These are phyloP conservation scores for Anisognathus igniventris DNA, from an alignment of 2,797 vertebrate genomes.

Conservation along the genomic window DNA sequence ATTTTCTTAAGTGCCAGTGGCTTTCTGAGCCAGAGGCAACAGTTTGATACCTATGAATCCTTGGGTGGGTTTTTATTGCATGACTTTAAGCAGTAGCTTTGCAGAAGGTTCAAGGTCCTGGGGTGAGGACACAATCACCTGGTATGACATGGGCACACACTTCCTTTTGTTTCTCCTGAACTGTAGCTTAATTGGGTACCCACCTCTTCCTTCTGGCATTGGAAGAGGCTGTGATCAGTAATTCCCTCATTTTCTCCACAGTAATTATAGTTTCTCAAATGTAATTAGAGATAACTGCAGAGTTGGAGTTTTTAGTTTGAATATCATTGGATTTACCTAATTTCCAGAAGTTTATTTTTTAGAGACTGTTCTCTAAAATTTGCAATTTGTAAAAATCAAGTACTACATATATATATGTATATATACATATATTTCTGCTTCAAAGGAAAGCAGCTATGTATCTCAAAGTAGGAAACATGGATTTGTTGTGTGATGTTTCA, in stretches of 20 bases:
- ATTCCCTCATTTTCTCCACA: neutral
- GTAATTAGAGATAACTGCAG: neutral
- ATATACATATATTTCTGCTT: neutral
- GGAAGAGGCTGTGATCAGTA: neutral
- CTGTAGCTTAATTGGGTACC: neutral
- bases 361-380: neutral
- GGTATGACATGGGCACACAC: fast-evolving
- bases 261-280: neutral
- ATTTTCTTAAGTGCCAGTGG: neutral
- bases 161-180: neutral
- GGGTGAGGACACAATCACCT: neutral
- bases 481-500: neutral
- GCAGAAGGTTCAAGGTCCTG: neutral
- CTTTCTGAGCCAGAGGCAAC: neutral
- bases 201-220: neutral
- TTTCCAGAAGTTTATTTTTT: neutral
- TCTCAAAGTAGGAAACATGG: neutral
- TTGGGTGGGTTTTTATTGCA: neutral
- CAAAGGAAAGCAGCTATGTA: neutral
- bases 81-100: neutral
- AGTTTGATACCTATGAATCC: neutral
- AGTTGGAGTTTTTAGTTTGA: neutral
- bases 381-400: neutral
- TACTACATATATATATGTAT: neutral
- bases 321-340: neutral